Conservation (phyloP, 2,888 invertebrate species). For the Arenicola marina region DNA sequence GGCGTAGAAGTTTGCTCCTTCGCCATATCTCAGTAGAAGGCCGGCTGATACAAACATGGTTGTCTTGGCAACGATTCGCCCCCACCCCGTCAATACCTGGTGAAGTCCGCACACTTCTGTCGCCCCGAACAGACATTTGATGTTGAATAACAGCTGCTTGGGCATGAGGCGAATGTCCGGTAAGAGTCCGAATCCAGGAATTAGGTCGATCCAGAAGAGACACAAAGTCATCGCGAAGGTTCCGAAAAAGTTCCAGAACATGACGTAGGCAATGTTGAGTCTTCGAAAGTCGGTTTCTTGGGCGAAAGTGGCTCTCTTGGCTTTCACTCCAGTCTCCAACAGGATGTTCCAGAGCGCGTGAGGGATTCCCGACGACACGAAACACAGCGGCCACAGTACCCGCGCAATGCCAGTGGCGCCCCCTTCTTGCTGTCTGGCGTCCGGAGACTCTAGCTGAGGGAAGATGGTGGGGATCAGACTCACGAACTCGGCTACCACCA, state of each 20-base stretch:
- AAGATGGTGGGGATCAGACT: too few species aligned
- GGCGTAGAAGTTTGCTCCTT: conserved; percentile 1
- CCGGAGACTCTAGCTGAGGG: too few species aligned
- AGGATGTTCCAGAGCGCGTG: background rate
- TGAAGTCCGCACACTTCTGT: background rate
- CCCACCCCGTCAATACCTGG: background rate
- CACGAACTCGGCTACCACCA: too few species aligned
- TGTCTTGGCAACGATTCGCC: background rate
- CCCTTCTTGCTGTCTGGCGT: too few species aligned
- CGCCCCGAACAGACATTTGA: background rate
- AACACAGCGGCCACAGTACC: too few species aligned
- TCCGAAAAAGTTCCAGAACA: conserved; percentile 6
- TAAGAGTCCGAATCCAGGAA: conserved; percentile 2
- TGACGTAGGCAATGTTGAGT: background rate
- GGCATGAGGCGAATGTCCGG: background rate
- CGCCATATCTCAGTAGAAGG: background rate
- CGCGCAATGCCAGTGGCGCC: too few species aligned
- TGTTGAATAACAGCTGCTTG: background rate
- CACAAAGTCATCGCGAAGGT: background rate
- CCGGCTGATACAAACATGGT: background rate
- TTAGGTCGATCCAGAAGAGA: conserved; percentile 1
- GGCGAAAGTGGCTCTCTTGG: background rate
- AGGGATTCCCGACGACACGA: too few species aligned
- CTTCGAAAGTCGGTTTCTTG: background rate
- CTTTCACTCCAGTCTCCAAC: conserved; percentile 1